Evolutionary conservation across 2,113 vertebrate species (phyloP).

Genomic region (Psammodynastes pulverulentus): DNA sequence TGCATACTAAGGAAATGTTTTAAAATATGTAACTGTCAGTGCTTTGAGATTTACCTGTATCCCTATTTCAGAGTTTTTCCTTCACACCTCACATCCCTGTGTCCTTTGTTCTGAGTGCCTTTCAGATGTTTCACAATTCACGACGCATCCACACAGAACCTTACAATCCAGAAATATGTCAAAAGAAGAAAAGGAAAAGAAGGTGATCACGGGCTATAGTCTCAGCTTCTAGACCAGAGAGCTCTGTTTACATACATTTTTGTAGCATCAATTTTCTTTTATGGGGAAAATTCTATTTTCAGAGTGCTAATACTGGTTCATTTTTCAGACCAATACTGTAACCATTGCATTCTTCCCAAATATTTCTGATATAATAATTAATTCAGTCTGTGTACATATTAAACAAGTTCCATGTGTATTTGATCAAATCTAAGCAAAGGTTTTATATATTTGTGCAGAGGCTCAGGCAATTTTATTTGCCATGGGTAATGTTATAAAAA

Average conservation of each 20-base stretch:
- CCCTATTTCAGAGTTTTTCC: not conserved
- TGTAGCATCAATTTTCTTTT: not conserved
- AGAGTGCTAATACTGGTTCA: not conserved
- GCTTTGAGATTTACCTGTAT: not conserved
- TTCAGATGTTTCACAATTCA: slow-evolving; percentile 1
- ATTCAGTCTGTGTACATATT: not conserved
- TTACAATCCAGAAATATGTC: not conserved
- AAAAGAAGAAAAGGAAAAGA: not conserved
- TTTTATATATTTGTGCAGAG: not conserved
- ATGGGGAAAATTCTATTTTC: not conserved
- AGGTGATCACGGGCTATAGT: not conserved
- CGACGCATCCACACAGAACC: not conserved
- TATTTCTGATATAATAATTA: not conserved
- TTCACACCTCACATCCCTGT: not conserved
- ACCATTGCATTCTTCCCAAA: not conserved
- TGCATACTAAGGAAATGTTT: not conserved
- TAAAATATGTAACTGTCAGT: not conserved
- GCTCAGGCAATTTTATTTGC: not conserved
- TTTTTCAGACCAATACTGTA: not conserved
- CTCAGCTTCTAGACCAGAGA: not conserved
- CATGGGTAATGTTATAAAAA: not conserved
- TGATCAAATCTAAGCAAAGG: not conserved
- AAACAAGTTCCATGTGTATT: not conserved
- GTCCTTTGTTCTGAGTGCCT: slow-evolving; percentile 1
- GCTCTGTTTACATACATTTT: not conserved